phyloP scores from a whole-genome alignment of 2,888 invertebrate genomes.

The Stenurella melanura region DNA sequence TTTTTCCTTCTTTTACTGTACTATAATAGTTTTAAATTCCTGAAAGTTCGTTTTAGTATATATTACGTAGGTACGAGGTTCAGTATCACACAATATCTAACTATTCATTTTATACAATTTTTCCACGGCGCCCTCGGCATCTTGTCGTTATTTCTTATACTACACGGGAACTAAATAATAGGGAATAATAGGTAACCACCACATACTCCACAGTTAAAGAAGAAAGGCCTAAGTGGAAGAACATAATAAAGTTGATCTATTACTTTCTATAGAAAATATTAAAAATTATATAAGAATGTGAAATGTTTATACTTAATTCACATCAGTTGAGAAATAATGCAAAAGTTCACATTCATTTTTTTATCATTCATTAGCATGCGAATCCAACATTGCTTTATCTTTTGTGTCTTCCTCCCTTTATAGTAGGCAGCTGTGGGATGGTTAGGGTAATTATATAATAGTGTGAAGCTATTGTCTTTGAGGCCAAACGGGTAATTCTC shows the following conservation, averaged over 20 bases:
- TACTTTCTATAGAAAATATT: neutral
- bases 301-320: neutral
- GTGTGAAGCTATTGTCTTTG: constrained; percentile 6
- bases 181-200: too few relatives aligned
- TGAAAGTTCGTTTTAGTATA: too few relatives aligned
- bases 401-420: neutral
- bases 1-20: too few relatives aligned
- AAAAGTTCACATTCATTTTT: neutral
- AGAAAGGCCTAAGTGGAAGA: too few relatives aligned
- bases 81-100: too few relatives aligned
- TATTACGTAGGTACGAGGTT: too few relatives aligned
- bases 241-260: neutral
- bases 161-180: too few relatives aligned
- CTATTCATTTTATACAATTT: too few relatives aligned
- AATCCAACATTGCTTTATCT: neutral
- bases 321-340: neutral
- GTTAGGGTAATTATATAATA: constrained; percentile 13
- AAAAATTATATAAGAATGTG: neutral
- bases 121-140: too few relatives aligned
- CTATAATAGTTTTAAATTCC: too few relatives aligned
- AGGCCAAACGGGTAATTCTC: constrained; percentile 21
- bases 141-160: too few relatives aligned
- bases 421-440: neutral
- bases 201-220: too few relatives aligned
- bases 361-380: neutral